phyloP scores from a whole-genome alignment of 2,888 invertebrate species.

The Conomelus anceps region DNA sequence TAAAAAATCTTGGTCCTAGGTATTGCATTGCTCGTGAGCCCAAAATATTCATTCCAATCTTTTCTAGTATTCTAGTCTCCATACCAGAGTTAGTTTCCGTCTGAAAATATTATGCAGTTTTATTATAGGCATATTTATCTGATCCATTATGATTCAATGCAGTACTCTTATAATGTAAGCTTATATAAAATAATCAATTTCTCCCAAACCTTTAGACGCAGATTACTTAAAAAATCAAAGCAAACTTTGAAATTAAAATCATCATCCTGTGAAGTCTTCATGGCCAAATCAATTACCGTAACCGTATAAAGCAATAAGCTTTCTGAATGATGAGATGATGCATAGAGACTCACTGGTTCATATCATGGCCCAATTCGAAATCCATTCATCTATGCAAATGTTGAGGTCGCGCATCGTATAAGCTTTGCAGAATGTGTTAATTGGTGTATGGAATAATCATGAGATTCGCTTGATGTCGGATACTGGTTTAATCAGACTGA shows the following conservation, averaged over 20 bases:
- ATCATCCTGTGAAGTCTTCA: neutral
- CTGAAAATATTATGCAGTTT: too few relatives aligned
- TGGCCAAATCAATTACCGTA: neutral
- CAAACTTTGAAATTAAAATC: neutral
- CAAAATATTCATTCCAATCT: too few relatives aligned
- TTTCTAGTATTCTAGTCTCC: too few relatives aligned
- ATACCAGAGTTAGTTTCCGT: too few relatives aligned
- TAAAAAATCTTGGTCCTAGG: too few relatives aligned
- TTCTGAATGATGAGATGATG: neutral
- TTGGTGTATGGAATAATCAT: neutral
- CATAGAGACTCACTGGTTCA: neutral
- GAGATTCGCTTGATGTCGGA: neutral
- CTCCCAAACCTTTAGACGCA: neutral
- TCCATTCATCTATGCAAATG: neutral
- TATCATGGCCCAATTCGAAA: neutral
- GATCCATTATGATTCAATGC: too few relatives aligned
- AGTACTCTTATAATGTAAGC: too few relatives aligned
- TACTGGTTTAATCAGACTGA: neutral
- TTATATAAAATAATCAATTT: too few relatives aligned
- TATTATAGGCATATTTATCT: too few relatives aligned
- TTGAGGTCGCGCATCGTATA: neutral
- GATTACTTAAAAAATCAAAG: neutral
- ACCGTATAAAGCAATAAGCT: neutral
- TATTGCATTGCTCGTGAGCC: too few relatives aligned
- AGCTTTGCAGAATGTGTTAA: neutral